These are phyloP conservation scores for Drosophila antonietae DNA, from an alignment of 2,888 invertebrate genomes.

Conservation along the genomic window DNA sequence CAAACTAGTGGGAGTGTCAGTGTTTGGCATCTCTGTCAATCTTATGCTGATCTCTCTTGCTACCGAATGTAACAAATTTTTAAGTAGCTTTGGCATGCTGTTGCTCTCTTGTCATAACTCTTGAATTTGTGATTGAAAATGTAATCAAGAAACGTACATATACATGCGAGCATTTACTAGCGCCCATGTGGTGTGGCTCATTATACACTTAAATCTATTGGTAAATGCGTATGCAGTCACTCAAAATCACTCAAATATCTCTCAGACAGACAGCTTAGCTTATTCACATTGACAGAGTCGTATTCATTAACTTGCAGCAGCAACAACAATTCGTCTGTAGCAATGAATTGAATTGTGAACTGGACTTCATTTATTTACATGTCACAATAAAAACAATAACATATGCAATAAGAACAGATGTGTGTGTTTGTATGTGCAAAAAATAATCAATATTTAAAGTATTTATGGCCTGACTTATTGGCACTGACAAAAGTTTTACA, in stretches of 20 bases:
- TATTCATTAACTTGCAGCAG: too few species aligned
- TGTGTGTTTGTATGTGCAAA: conserved; percentile 30
- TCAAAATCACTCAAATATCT: too few species aligned
- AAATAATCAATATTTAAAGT: conserved; percentile 49
- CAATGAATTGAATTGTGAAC: conserved; percentile 39
- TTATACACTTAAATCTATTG: conserved; percentile 70
- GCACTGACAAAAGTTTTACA: background rate
- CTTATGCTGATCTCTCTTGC: background rate
- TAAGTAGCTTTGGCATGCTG: background rate
- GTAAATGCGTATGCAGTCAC: conserved; percentile 63
- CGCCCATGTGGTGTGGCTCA: background rate
- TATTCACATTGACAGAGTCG: too few species aligned
- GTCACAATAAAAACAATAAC: conserved; percentile 17
- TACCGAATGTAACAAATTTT: rapidly evolving
- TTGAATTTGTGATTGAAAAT: conserved; percentile 26
- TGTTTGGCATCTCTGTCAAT: background rate
- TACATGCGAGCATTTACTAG: background rate
- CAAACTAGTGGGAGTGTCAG: conserved; percentile 2
- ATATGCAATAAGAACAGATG: background rate
- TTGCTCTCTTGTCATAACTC: background rate
- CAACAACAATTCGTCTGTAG: conserved; percentile 23
- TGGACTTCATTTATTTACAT: conserved; percentile 72
- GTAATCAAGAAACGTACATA: conserved; percentile 40
- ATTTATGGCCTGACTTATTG: conserved; percentile 54
- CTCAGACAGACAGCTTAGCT: too few species aligned